Conservation (phyloP, 2,113 vertebrate genomes). For the Calyptommatus sinebrachiatus region DNA sequence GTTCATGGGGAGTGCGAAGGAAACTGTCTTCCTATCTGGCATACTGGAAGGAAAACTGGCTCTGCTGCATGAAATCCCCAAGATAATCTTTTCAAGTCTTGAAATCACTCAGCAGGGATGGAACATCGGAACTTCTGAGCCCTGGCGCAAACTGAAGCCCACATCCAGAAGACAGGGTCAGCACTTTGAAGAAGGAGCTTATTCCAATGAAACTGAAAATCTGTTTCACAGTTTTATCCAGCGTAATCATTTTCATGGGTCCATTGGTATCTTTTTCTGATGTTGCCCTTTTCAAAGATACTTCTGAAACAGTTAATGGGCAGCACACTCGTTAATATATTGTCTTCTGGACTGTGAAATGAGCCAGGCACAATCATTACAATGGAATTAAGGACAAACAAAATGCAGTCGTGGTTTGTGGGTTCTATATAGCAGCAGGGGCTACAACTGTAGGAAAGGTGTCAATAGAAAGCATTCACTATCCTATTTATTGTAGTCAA, state of each 20-base stretch:
- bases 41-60: constrained; percentile 6
- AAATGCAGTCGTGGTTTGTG: constrained; percentile 19
- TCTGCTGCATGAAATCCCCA: constrained; percentile 50
- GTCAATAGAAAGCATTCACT: constrained; percentile 43
- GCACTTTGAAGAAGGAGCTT: constrained; percentile 28
- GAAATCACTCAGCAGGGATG: constrained; percentile 33
- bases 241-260: constrained; percentile 33
- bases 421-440: constrained; percentile 45
- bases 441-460: constrained; percentile 48
- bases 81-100: constrained; percentile 42
- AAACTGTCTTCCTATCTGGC: constrained; percentile 21
- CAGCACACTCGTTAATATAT: constrained; percentile 41
- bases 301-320: not conserved
- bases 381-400: constrained; percentile 27
- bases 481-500: constrained; percentile 42
- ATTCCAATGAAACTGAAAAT: constrained; percentile 36
- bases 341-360: constrained; percentile 49
- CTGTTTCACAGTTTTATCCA: constrained; percentile 17
- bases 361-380: constrained; percentile 47
- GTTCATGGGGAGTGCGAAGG: constrained; percentile 21
- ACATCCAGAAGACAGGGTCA: constrained; percentile 26
- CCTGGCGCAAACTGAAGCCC: constrained; percentile 8
- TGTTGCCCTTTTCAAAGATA: constrained; percentile 26
- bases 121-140: constrained; percentile 39
- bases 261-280: not conserved